Conservation (phyloP, 64 coral and sea anemone genomes). For the Actinia equina region DNA sequence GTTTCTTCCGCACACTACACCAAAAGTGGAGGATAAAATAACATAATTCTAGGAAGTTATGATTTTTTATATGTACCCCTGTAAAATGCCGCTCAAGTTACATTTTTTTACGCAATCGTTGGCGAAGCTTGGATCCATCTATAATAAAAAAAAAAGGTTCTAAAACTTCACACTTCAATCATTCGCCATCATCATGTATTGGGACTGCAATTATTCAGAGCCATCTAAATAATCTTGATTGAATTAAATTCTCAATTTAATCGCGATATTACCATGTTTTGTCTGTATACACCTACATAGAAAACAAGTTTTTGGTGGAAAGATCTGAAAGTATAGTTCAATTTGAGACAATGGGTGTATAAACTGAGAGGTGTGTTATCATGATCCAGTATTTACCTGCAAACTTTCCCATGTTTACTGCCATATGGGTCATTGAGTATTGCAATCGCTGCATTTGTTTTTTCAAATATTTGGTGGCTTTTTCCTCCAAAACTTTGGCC, state of each 20-base stretch:
- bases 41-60: too few species aligned
- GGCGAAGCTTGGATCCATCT: slow-evolving; percentile 25
- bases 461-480: slow-evolving; percentile 18
- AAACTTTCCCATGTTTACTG: slow-evolving; percentile 34
- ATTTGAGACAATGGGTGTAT: neutral
- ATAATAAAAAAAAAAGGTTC: neutral
- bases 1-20: too few species aligned
- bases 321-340: neutral
- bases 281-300: neutral
- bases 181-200: neutral
- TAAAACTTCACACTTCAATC: neutral
- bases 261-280: neutral
- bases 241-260: too few species aligned
- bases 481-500: slow-evolving; percentile 2
- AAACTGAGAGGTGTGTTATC: neutral
- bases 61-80: too few species aligned
- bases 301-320: neutral
- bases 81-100: too few species aligned
- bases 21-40: too few species aligned
- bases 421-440: slow-evolving; percentile 27
- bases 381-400: slow-evolving; percentile 18
- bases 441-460: slow-evolving; percentile 27
- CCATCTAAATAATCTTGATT: neutral
- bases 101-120: slow-evolving; percentile 7
- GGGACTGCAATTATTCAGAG: neutral